phyloP scores from a whole-genome alignment of 2,888 invertebrate species.

The Alloscopus bannaensis region DNA sequence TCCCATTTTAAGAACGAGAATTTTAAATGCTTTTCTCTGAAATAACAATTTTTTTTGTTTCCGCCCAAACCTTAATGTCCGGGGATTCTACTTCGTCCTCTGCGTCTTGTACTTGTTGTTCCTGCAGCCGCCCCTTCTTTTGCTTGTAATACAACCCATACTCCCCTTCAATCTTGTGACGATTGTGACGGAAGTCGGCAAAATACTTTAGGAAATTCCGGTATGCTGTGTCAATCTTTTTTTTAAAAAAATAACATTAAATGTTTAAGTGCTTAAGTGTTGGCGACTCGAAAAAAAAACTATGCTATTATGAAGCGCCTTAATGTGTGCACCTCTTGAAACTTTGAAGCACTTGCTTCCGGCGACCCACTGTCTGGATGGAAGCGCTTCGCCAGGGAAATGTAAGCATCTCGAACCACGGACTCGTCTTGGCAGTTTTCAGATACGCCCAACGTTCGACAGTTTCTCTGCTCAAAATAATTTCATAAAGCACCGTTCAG shows the following conservation, averaged over 20 bases:
- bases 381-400: slow-evolving; percentile 85
- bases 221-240: slow-evolving; percentile 84
- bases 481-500: no score
- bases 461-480: slow-evolving; percentile 58
- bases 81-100: slow-evolving; percentile 50
- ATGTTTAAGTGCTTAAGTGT: no score
- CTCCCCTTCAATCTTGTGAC: slow-evolving; percentile 75
- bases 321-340: slow-evolving; percentile 83
- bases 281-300: no score
- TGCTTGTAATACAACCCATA: slow-evolving; percentile 75
- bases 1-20: slow-evolving; percentile 67
- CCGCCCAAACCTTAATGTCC: slow-evolving; percentile 71
- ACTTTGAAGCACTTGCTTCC: slow-evolving; percentile 84
- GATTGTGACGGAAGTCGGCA: slow-evolving; percentile 79
- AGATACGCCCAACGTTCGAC: slow-evolving; percentile 39
- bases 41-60: slow-evolving; percentile 63
- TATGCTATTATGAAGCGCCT: no score
- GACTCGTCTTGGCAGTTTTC: slow-evolving; percentile 84
- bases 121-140: slow-evolving; percentile 75
- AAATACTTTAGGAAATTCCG: slow-evolving; percentile 82
- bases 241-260: no score
- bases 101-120: slow-evolving; percentile 75
- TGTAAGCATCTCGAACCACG: slow-evolving; percentile 83
- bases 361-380: slow-evolving; percentile 88
- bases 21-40: neutral